These are phyloP conservation scores for Accipiter virgatus DNA, from an alignment of 2,113 vertebrate genomes.

Conservation along the genomic window DNA sequence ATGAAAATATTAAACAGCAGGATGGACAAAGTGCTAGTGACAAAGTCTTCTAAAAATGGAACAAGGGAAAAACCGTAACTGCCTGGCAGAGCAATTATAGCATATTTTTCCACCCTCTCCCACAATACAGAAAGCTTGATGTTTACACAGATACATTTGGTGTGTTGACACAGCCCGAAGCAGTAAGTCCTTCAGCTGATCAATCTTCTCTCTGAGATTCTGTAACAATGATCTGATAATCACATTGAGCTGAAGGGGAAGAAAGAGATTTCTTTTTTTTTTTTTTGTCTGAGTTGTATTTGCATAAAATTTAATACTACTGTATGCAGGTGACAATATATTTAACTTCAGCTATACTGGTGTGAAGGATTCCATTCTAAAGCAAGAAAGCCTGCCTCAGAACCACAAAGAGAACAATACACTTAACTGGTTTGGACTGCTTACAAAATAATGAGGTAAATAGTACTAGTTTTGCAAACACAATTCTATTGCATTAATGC, in stretches of 20 bases:
- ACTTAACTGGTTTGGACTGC: not conserved
- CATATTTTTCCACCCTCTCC: not conserved
- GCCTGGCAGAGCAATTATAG: not conserved
- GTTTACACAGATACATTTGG: slow-evolving; percentile 86
- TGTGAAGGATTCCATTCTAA: not conserved
- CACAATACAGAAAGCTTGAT: not conserved
- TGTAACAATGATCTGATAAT: slow-evolving; percentile 84
- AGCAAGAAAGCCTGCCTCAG: not conserved
- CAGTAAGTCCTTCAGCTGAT: slow-evolving; percentile 86
- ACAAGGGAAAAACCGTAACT: accelerated
- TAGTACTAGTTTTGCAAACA: not conserved
- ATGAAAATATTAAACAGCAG: not conserved
- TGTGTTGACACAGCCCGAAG: slow-evolving; percentile 81
- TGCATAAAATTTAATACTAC: not conserved
- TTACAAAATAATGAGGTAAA: not conserved
- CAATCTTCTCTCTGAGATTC: slow-evolving; percentile 87
- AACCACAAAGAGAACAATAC: not conserved
- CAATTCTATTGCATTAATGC: not conserved
- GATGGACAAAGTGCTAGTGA: not conserved
- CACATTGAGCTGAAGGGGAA: slow-evolving; percentile 85
- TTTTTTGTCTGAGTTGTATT: accelerated
- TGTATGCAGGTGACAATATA: accelerated
- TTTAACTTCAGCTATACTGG: not conserved
- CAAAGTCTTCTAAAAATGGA: not conserved
- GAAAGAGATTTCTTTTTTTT: not conserved